Conservation (phyloP, 2,888 invertebrate genomes). For the Chaetogeoica ovagalla region DNA sequence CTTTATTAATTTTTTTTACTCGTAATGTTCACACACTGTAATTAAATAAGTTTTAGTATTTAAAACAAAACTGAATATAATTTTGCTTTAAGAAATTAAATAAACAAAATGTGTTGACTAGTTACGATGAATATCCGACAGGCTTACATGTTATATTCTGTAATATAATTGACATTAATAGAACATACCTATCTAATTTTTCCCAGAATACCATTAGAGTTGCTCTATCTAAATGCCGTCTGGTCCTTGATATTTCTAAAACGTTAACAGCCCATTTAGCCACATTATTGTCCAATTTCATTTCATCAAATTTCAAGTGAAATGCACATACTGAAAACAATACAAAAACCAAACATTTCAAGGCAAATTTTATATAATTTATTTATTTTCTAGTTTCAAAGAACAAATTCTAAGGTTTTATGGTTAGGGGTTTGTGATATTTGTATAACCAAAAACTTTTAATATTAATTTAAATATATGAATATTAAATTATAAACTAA, state of each 20-base stretch:
- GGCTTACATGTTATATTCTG: not conserved
- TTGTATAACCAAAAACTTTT: no score
- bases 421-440: no score
- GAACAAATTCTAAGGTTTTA: no score
- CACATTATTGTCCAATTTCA: conserved; percentile 92
- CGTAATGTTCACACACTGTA: not conserved
- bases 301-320: conserved; percentile 94
- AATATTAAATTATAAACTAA: no score
- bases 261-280: conserved; percentile 96
- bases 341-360: conserved; percentile 47
- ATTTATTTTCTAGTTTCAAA: no score
- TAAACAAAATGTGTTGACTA: no score
- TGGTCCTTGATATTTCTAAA: conserved; percentile 85
- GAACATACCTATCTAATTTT: conserved; percentile 82
- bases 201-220: conserved; percentile 97
- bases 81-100: no score
- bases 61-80: no score
- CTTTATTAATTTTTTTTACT: not conserved
- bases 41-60: no score
- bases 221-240: conserved; percentile 95
- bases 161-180: no score
- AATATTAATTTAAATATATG: no score
- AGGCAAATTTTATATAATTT: not conserved
- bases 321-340: conserved; percentile 84
- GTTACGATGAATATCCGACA: no score